Base-by-base conservation (phyloP, 2,797 vertebrate species). In the Coilia nasus region DNA sequence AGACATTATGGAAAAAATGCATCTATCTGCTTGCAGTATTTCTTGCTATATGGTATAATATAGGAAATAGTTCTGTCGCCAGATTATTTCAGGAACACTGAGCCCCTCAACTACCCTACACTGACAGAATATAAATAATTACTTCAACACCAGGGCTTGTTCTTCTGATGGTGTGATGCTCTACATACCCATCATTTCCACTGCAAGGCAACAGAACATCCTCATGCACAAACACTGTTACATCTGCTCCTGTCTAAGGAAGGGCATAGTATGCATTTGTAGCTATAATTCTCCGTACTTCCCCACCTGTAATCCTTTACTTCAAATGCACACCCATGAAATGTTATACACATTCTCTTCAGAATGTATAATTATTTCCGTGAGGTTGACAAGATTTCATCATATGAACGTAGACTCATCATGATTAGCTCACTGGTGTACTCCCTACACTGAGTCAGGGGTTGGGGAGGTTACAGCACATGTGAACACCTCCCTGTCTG, bases 1-100 rank as follows among this genome's bases (percentile, higher is more conserved):
- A 71, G 46, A 17, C 19, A 35, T 35, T 44, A 83, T 44, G 82
- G 50, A 54, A 83, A 84, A 84, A 9, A 28, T 54, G 50, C 67
- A 6, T 28, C 28, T 78, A 41, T 6, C 5, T 78, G 11, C 19
- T 35, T 59, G 15, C 35, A 9, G 50, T 82, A 23, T 54, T 31
- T n/a, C 2, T 1, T 71, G 64, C 64, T 25, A 31, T 12, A 15
- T 71, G 12, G 62, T 67, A 28, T 6, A 71, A 71, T 5, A 71
- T 31, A 71, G 31, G 25, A 14, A 71, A 71, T 23, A 11, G 25
- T 64, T 25, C 60, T 64, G 9, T 64, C 11, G 10, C 60, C 23
- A 11, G 23, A 25, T 28, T n/a, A 9, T n/a, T 7, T 6, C 6
- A 5, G 57, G 7, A 54, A 15, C 50, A 11, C 50, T 54, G 50